A percentile compares a stretch with the other conserved stretches of the same genome.
Conservation (phyloP, 2,113 vertebrate genomes). For the Pseudopodoces humilis region DNA sequence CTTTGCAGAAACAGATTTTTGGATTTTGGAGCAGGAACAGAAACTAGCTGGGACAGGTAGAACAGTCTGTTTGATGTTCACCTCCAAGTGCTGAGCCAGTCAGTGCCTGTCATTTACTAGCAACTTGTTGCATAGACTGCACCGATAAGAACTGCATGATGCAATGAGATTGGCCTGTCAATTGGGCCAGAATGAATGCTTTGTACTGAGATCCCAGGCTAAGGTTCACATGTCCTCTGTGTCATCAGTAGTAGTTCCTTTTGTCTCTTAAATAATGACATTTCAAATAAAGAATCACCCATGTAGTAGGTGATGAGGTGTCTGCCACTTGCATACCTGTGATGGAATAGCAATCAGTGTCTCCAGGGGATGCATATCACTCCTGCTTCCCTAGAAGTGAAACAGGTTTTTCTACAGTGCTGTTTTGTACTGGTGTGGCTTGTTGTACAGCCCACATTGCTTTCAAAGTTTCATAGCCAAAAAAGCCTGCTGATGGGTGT, state of each 20-base stretch:
- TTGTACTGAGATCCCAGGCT: neutral
- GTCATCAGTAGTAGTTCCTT: neutral
- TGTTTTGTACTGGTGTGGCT: neutral
- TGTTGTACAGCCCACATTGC: neutral
- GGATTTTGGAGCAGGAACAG: neutral
- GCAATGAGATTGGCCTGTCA: neutral
- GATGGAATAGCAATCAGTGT: neutral
- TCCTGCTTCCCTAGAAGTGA: neutral
- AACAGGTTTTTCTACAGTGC: neutral
- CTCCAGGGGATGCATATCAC: neutral
- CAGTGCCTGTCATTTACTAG: neutral
- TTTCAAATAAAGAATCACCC: neutral
- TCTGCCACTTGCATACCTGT: neutral
- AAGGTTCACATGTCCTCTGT: neutral
- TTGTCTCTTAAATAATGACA: neutral
- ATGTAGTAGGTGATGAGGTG: neutral
- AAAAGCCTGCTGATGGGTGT: neutral
- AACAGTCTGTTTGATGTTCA: neutral
- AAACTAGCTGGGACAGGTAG: neutral
- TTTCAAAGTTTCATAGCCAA: neutral
- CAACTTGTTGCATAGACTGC: neutral
- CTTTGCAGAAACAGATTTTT: neutral
- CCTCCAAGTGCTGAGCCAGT: neutral
- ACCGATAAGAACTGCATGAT: neutral
- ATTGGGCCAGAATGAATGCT: neutral